Conservation (phyloP, 2,797 vertebrate species). For the Melanotaenia trifasciata region DNA sequence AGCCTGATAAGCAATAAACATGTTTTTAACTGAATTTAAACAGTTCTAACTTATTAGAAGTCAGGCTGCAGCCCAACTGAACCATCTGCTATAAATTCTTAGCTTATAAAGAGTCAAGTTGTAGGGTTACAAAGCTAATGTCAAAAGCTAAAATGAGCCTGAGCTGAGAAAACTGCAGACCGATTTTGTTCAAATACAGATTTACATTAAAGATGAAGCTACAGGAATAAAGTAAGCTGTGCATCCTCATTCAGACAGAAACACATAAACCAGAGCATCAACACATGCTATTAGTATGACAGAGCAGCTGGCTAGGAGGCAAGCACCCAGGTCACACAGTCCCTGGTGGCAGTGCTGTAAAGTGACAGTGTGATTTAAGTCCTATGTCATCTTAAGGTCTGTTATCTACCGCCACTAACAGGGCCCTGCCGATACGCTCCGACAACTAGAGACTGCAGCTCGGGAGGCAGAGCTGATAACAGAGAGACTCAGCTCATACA, state of each 20-base stretch:
- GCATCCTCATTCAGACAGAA: constrained; percentile 1
- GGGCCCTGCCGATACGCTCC: constrained; percentile 55
- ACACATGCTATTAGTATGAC: not conserved
- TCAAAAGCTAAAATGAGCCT: constrained; percentile 1
- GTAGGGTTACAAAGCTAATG: not conserved
- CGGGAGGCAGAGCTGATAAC: constrained; percentile 61
- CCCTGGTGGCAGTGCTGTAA: constrained; percentile 68
- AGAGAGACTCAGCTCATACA: constrained; percentile 25
- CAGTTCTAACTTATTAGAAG: not conserved
- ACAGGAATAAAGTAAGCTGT: constrained; percentile 14
- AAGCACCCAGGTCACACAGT: constrained; percentile 57
- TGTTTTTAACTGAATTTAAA: not conserved
- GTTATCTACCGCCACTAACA: constrained; percentile 71
- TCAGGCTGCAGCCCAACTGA: not conserved
- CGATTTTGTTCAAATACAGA: not conserved
- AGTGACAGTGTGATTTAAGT: constrained; percentile 81
- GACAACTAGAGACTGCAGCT: constrained; percentile 59
- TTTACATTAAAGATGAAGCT: constrained; percentile 9
- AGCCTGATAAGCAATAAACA: not conserved
- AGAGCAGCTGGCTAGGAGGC: constrained; percentile 46
- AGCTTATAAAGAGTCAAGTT: not conserved
- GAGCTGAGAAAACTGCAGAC: not conserved
- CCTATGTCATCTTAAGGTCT: constrained; percentile 53
- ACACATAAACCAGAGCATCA: not conserved
- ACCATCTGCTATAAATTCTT: not conserved